These are phyloP conservation scores for Perizoma flavofasciatum DNA, from an alignment of 2,888 invertebrate genomes.

Conservation along the genomic window DNA sequence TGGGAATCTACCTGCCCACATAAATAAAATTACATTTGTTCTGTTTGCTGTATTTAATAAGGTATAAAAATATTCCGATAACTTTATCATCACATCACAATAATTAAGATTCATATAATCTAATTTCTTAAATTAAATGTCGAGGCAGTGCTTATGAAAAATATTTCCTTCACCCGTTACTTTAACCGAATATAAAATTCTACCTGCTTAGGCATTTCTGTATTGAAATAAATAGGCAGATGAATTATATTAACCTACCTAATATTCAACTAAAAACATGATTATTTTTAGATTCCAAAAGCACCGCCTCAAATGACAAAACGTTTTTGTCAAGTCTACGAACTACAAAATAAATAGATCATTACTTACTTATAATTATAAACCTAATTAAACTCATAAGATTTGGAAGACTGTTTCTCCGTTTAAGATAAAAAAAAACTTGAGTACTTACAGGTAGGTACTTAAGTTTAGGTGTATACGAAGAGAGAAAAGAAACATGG, in stretches of 20 bases:
- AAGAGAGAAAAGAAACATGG: too few species aligned
- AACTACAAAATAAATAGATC: slow-evolving; percentile 3
- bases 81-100: not conserved
- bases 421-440: too few species aligned
- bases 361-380: not conserved
- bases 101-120: too few species aligned
- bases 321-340: slow-evolving; percentile 1
- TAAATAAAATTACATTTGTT: not conserved
- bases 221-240: slow-evolving; percentile 1
- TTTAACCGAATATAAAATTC: slow-evolving; percentile 2
- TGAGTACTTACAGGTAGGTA: too few species aligned
- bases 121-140: slow-evolving; percentile 34
- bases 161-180: slow-evolving; percentile 10
- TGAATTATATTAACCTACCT: not conserved
- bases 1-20: too few species aligned
- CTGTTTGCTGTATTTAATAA: slow-evolving; percentile 1
- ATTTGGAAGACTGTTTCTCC: not conserved
- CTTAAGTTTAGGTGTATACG: too few species aligned
- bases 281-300: slow-evolving; percentile 48
- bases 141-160: slow-evolving; percentile 75
- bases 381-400: not conserved
- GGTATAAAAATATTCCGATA: slow-evolving; percentile 7
- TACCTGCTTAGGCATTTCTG: not conserved
- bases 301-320: slow-evolving; percentile 71
- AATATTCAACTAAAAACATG: not conserved